Conservation (phyloP, 2,888 invertebrate genomes). For the Alloplasta piceator region DNA sequence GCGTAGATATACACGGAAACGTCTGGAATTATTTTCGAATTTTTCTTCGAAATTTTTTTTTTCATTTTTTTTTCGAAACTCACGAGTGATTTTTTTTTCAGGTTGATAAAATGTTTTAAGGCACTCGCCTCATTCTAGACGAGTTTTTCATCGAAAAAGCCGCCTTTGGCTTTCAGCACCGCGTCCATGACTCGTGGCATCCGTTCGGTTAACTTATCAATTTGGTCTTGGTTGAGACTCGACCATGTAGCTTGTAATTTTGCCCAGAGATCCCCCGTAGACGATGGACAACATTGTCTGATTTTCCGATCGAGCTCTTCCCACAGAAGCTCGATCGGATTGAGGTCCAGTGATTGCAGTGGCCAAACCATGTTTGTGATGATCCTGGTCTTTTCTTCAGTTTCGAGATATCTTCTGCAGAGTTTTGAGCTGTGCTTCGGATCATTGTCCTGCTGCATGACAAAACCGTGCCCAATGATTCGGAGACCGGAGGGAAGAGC, state of each 20-base stretch:
- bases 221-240: slow-evolving; percentile 19
- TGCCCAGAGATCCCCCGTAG: slow-evolving; percentile 6
- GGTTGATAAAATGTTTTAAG: slow-evolving; percentile 67
- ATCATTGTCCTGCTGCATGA: slow-evolving; percentile 67
- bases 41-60: neutral
- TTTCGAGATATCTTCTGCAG: slow-evolving; percentile 57
- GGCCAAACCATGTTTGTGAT: slow-evolving; percentile 30
- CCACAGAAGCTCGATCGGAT: slow-evolving; percentile 31
- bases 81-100: slow-evolving; percentile 7
- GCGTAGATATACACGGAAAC: too few species aligned
- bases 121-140: neutral
- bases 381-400: slow-evolving; percentile 16
- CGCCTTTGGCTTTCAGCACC: slow-evolving; percentile 1
- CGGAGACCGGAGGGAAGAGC: slow-evolving; percentile 57
- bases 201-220: neutral
- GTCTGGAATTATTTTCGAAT: too few species aligned
- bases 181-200: neutral
- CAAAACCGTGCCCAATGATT: slow-evolving; percentile 63
- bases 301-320: slow-evolving; percentile 13
- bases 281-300: slow-evolving; percentile 4
- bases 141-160: slow-evolving; percentile 35
- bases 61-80: neutral
- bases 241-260: slow-evolving; percentile 1
- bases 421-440: slow-evolving; percentile 64
- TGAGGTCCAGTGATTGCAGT: slow-evolving; percentile 27